These are phyloP conservation scores for Zygaena filipendulae DNA, from an alignment of 2,888 invertebrate species.

Conservation along the genomic window DNA sequence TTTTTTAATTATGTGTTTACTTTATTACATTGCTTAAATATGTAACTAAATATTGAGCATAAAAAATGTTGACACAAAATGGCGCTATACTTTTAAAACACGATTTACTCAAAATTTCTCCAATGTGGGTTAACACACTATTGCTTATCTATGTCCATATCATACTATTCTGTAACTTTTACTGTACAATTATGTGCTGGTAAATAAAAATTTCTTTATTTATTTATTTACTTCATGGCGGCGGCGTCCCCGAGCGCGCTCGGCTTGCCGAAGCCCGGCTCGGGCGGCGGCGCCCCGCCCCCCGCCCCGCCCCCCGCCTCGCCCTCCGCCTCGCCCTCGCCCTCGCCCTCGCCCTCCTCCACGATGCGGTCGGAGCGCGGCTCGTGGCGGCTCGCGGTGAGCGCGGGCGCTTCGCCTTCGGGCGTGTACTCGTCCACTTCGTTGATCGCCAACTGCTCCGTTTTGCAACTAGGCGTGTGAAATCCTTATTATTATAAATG, in stretches of 20 bases:
- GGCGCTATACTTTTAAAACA: no score
- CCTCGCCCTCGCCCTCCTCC: conserved; percentile 39
- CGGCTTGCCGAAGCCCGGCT: conserved; percentile 21
- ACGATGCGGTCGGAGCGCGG: conserved; percentile 45
- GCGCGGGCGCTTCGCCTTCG: conserved; percentile 17
- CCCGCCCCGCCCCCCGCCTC: conserved; percentile 25
- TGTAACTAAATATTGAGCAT: no score
- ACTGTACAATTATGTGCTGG: no score
- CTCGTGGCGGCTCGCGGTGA: conserved; percentile 32
- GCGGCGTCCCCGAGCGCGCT: conserved; percentile 22
- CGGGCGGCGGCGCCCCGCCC: conserved; percentile 7
- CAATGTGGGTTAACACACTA: no score
- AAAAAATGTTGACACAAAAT: no score
- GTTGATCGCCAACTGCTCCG: conserved; percentile 74
- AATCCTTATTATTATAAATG: conserved; percentile 1
- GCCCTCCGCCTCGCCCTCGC: conserved; percentile 9
- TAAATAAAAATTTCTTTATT: no score
- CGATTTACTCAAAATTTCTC: no score
- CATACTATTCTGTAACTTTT: no score
- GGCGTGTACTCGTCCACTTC: conserved; percentile 66
- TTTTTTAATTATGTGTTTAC: no score
- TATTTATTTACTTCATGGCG: conserved; percentile 33
- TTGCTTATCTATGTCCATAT: no score
- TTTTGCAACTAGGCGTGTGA: conserved; percentile 71
- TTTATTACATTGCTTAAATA: no score